Evolutionary conservation across 2,797 vertebrate species (phyloP), one percentile per base, ranked within the genome.

Genomic region (Aplochiton taeniatus): DNA sequence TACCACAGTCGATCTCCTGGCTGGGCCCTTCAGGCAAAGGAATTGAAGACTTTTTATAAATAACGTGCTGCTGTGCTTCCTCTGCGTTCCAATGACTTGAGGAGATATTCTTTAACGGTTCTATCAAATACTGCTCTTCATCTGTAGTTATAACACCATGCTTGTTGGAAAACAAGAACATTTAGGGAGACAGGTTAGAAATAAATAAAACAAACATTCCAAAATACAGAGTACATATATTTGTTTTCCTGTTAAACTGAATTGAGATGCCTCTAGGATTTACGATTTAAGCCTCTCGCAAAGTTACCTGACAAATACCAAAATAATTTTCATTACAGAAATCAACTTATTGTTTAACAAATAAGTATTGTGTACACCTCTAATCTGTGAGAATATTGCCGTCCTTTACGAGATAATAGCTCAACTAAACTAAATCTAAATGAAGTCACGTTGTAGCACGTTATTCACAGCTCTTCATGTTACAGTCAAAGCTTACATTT

Each of bases 121-220:
- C 97, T 90, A 99, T 98, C 92, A 99, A 95, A 94, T 98, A 99
- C 75, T 98, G 95, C 75, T 98, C 96, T 83, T 98, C 96, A 93
- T 97, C 96, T 84, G 96, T 98, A 85, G 95, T 96, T 91, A 99
- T 99, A 76, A 99, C 91, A 70, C 97, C 97, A 63, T 98, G 96
- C 97, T 99, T 90, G 87, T 91, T 78, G 64, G 79, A 69, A 70
- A 77, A 84, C 72, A 46, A 81, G 49, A 76, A 77, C 55, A 80
- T 53, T 14, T 52, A 75, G 58, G 69, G 49, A 73, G 63, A 63
- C 65, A 63, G 62, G 68, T 85, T 67, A 84, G 12, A 68, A 72
- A 79, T 58, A 72, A 58, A 53, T 41, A 12, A 14, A 61, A 58
- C 56, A 58, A 66, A 19, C 48, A 17, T 1, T 20, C 9, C 45